Conservation (phyloP, 1,140 invertebrate species). For the Drosophila sproati region DNA sequence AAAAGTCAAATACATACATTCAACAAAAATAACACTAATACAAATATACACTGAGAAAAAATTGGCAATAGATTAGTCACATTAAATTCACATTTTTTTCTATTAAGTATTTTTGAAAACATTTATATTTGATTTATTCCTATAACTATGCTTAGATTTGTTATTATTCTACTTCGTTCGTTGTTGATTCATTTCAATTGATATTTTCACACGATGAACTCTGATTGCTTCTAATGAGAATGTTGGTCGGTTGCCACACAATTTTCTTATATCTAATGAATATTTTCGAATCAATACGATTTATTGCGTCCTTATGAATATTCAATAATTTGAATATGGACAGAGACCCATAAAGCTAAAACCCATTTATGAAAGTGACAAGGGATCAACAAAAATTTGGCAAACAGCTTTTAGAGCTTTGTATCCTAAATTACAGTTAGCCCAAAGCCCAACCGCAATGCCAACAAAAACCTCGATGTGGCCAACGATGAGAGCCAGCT, state of each 20-base stretch:
- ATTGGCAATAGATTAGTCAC: slow-evolving; percentile 84
- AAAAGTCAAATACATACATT: slow-evolving; percentile 26
- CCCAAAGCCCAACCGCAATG: background rate
- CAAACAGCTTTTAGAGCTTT: slow-evolving; percentile 19
- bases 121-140: slow-evolving; percentile 27
- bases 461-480: slow-evolving; percentile 20
- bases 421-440: background rate
- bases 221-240: no score
- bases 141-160: slow-evolving; percentile 10
- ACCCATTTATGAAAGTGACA: slow-evolving; percentile 28
- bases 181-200: background rate
- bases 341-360: background rate
- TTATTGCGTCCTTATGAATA: background rate
- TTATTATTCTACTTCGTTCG: background rate
- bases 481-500: slow-evolving; percentile 13
- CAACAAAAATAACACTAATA: slow-evolving; percentile 67
- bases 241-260: no score
- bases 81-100: slow-evolving; percentile 50
- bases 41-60: slow-evolving; percentile 84
- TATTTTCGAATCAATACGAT: background rate
- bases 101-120: slow-evolving; percentile 17
- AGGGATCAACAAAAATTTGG: slow-evolving; percentile 17
- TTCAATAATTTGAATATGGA: background rate
- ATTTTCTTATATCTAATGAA: no score
- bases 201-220: slow-evolving; percentile 1